Evolutionary conservation across 2,888 invertebrate species (phyloP).

Genomic region (Apeira syringaria): DNA sequence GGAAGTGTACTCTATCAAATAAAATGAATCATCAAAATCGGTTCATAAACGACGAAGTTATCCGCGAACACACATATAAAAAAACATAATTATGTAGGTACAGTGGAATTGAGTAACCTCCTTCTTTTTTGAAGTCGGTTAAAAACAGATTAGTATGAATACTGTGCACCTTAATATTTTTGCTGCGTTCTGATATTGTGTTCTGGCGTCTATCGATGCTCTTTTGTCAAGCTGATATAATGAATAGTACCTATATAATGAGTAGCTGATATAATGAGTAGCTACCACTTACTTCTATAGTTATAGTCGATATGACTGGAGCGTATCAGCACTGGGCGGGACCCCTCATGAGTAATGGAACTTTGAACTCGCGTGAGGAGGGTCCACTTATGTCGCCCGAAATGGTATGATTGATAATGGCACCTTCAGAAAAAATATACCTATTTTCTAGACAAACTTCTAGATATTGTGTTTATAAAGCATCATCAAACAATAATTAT

Average conservation of each 20-base stretch:
- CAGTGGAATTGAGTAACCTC: too few species aligned
- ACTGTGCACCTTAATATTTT: conserved; percentile 29
- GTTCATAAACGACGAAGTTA: too few species aligned
- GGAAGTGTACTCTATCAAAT: too few species aligned
- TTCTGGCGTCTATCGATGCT: conserved; percentile 23
- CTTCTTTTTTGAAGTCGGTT: too few species aligned
- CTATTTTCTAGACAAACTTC: conserved; percentile 52
- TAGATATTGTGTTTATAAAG: conserved; percentile 36
- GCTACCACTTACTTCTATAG: conserved; percentile 22
- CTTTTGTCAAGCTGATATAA: conserved; percentile 30
- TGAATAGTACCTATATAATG: too few species aligned
- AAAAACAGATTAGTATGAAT: too few species aligned
- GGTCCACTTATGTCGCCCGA: conserved; percentile 80
- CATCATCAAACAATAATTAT: conserved; percentile 26
- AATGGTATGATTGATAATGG: conserved; percentile 80
- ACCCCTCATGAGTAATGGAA: conserved; percentile 78
- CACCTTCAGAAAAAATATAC: conserved; percentile 69
- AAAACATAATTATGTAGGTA: too few species aligned
- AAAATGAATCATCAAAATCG: too few species aligned
- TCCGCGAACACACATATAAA: too few species aligned
- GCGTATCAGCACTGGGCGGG: conserved; percentile 75
- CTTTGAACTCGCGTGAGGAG: conserved; percentile 76
- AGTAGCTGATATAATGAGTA: too few species aligned
- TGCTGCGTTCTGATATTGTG: conserved; percentile 25
- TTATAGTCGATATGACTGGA: conserved; percentile 47